Percentiles rank a stretch among this genome's conserved stretches.
Conservation (phyloP, 2,797 vertebrate species). For the Alauda arvensis region DNA sequence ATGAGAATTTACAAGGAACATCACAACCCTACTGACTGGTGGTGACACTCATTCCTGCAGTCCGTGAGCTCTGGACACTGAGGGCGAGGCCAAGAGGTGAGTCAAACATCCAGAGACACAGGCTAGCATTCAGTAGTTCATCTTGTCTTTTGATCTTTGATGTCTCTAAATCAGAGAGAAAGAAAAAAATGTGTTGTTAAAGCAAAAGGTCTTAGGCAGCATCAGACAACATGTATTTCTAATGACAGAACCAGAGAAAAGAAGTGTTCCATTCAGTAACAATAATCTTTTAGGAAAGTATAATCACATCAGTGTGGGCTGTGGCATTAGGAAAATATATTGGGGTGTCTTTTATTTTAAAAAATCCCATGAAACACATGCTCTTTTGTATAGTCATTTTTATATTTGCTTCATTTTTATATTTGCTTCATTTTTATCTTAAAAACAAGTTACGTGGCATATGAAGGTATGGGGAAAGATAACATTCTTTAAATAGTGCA, state of each 20-base stretch:
- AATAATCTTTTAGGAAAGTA: not conserved
- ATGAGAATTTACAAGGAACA: not conserved
- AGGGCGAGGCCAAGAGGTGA: accelerated
- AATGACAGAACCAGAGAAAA: accelerated
- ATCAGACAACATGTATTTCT: not conserved
- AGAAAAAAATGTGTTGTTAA: not conserved
- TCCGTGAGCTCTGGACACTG: accelerated
- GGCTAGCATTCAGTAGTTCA: not conserved
- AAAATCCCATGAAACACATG: not conserved
- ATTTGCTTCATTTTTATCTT: not conserved
- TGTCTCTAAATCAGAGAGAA: not conserved
- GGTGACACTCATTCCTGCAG: not conserved
- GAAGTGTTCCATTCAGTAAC: not conserved
- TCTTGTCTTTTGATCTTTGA: not conserved
- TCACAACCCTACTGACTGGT: not conserved
- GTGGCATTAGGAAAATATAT: not conserved
- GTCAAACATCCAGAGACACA: not conserved
- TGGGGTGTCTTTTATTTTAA: not conserved
- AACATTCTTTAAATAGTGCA: not conserved
- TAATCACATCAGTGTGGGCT: not conserved
- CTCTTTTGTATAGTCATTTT: not conserved
- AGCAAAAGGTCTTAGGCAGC: not conserved
- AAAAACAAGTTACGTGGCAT: not conserved
- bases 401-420: not conserved
- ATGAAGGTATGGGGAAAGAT: not conserved